These are phyloP conservation scores for Eustalomyia histrio DNA, from an alignment of 2,888 invertebrate species.

Conservation along the genomic window DNA sequence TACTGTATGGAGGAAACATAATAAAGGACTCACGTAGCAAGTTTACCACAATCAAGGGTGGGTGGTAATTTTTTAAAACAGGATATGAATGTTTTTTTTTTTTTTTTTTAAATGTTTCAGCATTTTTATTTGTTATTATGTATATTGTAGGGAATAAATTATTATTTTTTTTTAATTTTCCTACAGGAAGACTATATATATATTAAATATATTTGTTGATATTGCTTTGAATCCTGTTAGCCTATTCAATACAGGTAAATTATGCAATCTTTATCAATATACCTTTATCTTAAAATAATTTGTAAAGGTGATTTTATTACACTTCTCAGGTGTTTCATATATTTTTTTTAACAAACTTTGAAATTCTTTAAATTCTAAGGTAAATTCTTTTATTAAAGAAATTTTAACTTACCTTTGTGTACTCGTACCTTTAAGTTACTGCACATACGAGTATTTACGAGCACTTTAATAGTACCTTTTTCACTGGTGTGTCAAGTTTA, in stretches of 20 bases:
- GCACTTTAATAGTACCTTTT: not conserved
- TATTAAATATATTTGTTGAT: slow-evolving; percentile 6
- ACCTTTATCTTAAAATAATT: slow-evolving; percentile 52
- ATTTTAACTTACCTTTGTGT: not conserved
- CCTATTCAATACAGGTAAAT: slow-evolving; percentile 78
- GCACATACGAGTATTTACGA: not conserved
- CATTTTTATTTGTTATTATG: not conserved
- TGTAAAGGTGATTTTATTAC: slow-evolving; percentile 20
- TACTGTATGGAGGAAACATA: not conserved
- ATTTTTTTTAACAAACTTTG: not conserved
- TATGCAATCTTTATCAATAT: slow-evolving; percentile 77
- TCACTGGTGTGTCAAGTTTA: not conserved
- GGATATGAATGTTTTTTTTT: not conserved
- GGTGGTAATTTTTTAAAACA: not conserved
- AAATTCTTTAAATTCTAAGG: not conserved
- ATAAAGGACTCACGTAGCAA: not conserved
- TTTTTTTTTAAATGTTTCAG: not conserved
- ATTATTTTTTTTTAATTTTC: not conserved
- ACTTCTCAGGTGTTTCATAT: slow-evolving; percentile 34
- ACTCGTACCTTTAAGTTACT: not conserved
- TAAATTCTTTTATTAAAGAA: not conserved
- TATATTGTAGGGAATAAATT: slow-evolving; percentile 29
- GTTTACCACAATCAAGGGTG: not conserved
- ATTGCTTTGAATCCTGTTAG: slow-evolving; percentile 68
- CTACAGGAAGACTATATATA: slow-evolving; percentile 35